phyloP scores from a whole-genome alignment of 2,888 invertebrate species.

The Tuta absoluta region DNA sequence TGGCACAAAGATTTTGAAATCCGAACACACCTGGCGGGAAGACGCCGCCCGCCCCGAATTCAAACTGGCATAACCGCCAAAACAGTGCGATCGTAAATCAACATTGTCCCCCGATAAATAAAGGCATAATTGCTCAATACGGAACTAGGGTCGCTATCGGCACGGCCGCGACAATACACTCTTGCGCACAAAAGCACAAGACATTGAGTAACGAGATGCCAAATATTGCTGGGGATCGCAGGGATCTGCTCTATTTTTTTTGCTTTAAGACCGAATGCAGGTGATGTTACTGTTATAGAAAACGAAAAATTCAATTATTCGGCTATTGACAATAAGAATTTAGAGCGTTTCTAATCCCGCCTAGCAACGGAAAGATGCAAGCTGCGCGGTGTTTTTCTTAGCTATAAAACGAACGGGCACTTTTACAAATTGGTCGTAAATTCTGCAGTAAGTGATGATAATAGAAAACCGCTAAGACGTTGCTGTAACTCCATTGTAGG shows the following conservation, averaged over 20 bases:
- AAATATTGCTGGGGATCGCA: conserved; percentile 53
- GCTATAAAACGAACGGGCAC: conserved; percentile 61
- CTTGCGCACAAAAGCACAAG: conserved; percentile 61
- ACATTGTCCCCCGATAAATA: conserved; percentile 63
- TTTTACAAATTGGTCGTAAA: conserved; percentile 74
- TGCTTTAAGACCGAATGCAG: conserved; percentile 58
- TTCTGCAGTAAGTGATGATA: conserved; percentile 46
- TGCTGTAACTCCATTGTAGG: conserved; percentile 26
- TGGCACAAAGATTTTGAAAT: conserved; percentile 63
- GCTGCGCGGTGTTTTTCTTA: conserved; percentile 36
- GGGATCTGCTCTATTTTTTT: conserved; percentile 63
- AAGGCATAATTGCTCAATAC: conserved; percentile 65
- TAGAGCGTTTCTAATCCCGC: conserved; percentile 63
- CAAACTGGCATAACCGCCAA: conserved; percentile 55
- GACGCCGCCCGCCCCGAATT: conserved; percentile 44
- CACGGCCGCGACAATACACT: conserved; percentile 58
- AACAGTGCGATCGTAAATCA: conserved; percentile 59
- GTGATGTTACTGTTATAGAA: conserved; percentile 71
- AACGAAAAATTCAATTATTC: conserved; percentile 74
- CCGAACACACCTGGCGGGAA: conserved; percentile 71
- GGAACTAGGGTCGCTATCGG: conserved; percentile 49
- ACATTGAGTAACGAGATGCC: conserved; percentile 76
- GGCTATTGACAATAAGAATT: conserved; percentile 63
- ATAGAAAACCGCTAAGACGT: conserved; percentile 41
- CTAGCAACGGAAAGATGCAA: conserved; percentile 40